Evolutionary conservation across 2,113 vertebrate genomes (phyloP).

Genomic region (Cygnus buccinator): DNA sequence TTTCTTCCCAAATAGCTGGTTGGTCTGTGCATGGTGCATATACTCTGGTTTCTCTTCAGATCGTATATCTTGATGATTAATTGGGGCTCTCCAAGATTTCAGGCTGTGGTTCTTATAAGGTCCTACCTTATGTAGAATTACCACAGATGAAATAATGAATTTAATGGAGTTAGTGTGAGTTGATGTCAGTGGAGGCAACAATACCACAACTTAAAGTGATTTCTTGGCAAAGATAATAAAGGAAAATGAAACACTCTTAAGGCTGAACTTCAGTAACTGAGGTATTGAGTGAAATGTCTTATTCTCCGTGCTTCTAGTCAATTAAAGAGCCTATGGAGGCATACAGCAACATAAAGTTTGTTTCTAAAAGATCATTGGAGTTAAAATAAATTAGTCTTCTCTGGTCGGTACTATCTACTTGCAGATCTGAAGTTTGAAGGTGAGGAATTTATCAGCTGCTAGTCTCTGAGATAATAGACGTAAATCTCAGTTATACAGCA

Average conservation of each 20-base stretch:
- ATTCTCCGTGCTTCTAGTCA: background rate
- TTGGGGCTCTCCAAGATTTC: background rate
- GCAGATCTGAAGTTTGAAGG: background rate
- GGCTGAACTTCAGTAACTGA: background rate
- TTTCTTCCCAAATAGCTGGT: background rate
- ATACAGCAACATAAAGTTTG: background rate
- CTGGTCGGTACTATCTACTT: background rate
- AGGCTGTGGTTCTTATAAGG: background rate
- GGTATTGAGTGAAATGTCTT: background rate
- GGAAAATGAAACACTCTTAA: background rate
- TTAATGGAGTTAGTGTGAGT: background rate
- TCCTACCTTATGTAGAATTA: background rate
- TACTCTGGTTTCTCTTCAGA: no score
- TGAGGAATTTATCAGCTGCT: background rate
- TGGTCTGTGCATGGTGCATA: background rate
- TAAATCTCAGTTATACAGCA: background rate
- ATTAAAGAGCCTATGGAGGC: background rate
- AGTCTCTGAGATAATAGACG: background rate
- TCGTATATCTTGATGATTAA: background rate
- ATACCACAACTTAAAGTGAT: background rate
- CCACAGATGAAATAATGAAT: background rate
- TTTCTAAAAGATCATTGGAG: background rate
- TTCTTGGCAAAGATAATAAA: background rate
- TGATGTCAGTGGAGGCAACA: background rate
- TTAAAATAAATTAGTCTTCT: background rate